Evolutionary conservation across 2,113 vertebrate genomes (phyloP).

Genomic region (Clinocottus analis): DNA sequence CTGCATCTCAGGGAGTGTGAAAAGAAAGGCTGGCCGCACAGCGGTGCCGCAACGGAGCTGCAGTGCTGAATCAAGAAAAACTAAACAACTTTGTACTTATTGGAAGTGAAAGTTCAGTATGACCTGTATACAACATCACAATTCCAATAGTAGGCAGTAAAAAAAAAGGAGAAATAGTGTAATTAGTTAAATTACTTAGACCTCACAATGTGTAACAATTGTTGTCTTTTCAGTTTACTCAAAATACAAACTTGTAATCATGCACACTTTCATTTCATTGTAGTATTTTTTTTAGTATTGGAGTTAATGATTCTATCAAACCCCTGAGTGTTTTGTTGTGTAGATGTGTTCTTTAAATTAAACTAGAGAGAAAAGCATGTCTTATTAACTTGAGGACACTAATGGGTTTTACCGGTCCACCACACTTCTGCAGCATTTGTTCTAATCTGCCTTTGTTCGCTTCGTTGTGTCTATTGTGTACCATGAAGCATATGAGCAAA

Average conservation of each 20-base stretch:
- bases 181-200: conserved; percentile 5
- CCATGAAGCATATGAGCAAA: conserved; percentile 11
- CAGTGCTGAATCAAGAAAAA: conserved; percentile 40
- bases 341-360: conserved; percentile 22
- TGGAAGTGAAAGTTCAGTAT: conserved; percentile 13
- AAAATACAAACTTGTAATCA: background rate
- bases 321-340: conserved; percentile 5
- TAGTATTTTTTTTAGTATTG: background rate
- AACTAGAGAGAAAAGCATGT: conserved; percentile 14
- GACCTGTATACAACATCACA: conserved; percentile 4
- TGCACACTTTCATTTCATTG: conserved; percentile 15
- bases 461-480: conserved; percentile 10
- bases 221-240: background rate
- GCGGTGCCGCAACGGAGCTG: background rate
- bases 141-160: background rate
- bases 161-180: background rate
- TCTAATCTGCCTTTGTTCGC: conserved; percentile 19
- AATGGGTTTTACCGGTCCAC: conserved; percentile 30
- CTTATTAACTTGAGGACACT: conserved; percentile 30
- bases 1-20: conserved; percentile 36
- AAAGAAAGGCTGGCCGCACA: conserved; percentile 21
- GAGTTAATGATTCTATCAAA: conserved; percentile 17
- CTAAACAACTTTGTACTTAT: conserved; percentile 27
- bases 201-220: conserved; percentile 11
- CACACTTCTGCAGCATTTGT: conserved; percentile 4